A percentile compares a stretch with the other conserved stretches of the same genome.
Evolutionary conservation across 92 coral and sea anemone species (phyloP).

Genomic region (Siderastrea radians): DNA sequence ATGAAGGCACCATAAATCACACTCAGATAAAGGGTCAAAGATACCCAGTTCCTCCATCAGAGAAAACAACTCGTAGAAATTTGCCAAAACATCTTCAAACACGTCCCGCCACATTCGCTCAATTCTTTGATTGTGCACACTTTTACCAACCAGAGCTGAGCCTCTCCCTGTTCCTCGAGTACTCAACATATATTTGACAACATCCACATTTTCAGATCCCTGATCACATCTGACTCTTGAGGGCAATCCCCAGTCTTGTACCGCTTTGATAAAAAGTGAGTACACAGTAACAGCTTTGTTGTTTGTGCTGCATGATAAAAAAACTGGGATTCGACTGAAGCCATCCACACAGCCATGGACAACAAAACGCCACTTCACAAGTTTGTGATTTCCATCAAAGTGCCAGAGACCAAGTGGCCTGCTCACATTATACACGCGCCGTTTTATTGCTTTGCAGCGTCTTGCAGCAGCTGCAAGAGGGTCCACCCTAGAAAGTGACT

Average conservation of each 20-base stretch:
- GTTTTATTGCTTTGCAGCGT: slow-evolving; percentile 59
- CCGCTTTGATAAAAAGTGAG: slow-evolving; percentile 52
- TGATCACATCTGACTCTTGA: slow-evolving; percentile 51
- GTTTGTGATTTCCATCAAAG: slow-evolving; percentile 69
- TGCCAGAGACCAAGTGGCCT: slow-evolving; percentile 66
- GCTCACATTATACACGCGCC: slow-evolving; percentile 56
- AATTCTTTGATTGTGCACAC: slow-evolving; percentile 53
- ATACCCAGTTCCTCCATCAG: slow-evolving; percentile 63
- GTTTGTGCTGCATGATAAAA: slow-evolving; percentile 57
- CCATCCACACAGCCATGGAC: slow-evolving; percentile 73
- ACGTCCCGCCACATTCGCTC: slow-evolving; percentile 66
- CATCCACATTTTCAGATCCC: slow-evolving; percentile 68
- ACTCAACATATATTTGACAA: slow-evolving; percentile 53
- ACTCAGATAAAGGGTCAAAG: slow-evolving; percentile 52
- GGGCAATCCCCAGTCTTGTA: slow-evolving; percentile 69
- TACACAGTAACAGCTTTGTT: slow-evolving; percentile 67
- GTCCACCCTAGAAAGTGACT: slow-evolving; percentile 69
- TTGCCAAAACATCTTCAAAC: slow-evolving; percentile 50
- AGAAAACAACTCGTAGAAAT: slow-evolving; percentile 55
- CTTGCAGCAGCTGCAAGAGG: slow-evolving; percentile 66
- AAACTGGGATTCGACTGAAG: slow-evolving; percentile 61
- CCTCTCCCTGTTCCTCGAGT: slow-evolving; percentile 58
- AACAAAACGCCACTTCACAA: slow-evolving; percentile 51
- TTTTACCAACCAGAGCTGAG: slow-evolving; percentile 69
- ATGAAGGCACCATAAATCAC: slow-evolving; percentile 65